A percentile compares a stretch with the other conserved stretches of the same genome.
Evolutionary conservation across 2,888 invertebrate species (phyloP).

Genomic region (Cephus runcator): DNA sequence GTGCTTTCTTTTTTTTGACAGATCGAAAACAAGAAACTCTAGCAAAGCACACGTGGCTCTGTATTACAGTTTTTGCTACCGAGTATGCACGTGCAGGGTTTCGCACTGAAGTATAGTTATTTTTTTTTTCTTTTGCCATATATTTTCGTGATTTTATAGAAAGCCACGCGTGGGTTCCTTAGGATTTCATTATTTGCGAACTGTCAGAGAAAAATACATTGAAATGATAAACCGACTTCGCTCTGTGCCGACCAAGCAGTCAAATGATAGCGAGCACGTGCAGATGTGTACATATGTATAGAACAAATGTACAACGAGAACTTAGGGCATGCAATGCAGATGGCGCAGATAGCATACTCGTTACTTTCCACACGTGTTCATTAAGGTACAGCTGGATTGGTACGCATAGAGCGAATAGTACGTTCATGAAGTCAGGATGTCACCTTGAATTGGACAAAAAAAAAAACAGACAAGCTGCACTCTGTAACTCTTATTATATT

Average conservation of each 20-base stretch:
- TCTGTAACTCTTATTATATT: background rate
- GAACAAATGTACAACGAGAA: background rate
- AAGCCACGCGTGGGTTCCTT: background rate
- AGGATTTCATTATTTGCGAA: background rate
- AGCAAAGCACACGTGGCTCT: too few relatives aligned
- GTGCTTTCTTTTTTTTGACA: too few relatives aligned
- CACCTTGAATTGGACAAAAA: too few relatives aligned
- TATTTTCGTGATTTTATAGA: background rate
- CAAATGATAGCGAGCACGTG: background rate
- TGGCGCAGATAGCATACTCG: background rate
- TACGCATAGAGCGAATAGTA: too few relatives aligned
- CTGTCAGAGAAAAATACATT: background rate
- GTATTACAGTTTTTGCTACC: background rate
- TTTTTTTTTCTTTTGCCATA: background rate
- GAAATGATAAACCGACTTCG: background rate
- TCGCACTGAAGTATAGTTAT: background rate
- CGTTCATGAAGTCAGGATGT: too few relatives aligned
- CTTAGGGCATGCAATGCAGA: background rate
- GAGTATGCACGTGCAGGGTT: background rate
- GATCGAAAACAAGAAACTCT: too few relatives aligned
- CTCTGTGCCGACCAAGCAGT: background rate
- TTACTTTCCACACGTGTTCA: background rate
- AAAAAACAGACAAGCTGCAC: too few relatives aligned
- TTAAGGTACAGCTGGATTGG: background rate
- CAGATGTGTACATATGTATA: background rate